Conservation (phyloP, 2,888 invertebrate genomes). For the Cephus pygmeus region DNA sequence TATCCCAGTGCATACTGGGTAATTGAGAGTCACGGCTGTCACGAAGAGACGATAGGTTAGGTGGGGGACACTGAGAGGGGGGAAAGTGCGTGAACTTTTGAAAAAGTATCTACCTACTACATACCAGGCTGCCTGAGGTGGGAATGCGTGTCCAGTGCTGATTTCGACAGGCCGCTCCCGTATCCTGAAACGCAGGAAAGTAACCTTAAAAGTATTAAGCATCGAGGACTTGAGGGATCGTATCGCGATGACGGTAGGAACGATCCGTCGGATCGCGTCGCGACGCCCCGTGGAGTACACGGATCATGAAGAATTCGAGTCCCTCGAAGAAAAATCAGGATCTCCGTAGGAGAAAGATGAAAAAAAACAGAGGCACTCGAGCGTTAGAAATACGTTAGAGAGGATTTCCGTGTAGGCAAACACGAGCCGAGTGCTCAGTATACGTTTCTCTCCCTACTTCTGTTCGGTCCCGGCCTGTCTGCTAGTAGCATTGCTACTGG, state of each 20-base stretch:
- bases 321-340: neutral
- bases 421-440: slow-evolving; percentile 54
- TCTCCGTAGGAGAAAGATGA: slow-evolving; percentile 34
- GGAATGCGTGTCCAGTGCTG: slow-evolving; percentile 87
- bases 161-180: slow-evolving; percentile 87
- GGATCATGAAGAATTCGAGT: neutral
- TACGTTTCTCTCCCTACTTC: slow-evolving; percentile 44
- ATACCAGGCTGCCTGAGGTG: slow-evolving; percentile 91
- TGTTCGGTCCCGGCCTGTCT: slow-evolving; percentile 26
- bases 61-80: slow-evolving; percentile 10
- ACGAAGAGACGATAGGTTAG: neutral
- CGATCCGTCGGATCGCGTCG: neutral
- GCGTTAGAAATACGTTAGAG: slow-evolving; percentile 62
- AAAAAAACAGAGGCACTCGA: slow-evolving; percentile 54
- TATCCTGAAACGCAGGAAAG: slow-evolving; percentile 76
- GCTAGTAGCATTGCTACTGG: slow-evolving; percentile 14
- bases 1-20: neutral
- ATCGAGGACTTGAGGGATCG: slow-evolving; percentile 7
- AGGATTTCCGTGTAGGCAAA: slow-evolving; percentile 66
- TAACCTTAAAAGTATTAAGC: slow-evolving; percentile 30
- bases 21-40: neutral
- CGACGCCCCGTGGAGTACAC: neutral
- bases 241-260: neutral
- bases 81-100: slow-evolving; percentile 46
- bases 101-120: slow-evolving; percentile 61